phyloP scores from a whole-genome alignment of 2,113 vertebrate genomes.

The Dipodomys ordii region DNA sequence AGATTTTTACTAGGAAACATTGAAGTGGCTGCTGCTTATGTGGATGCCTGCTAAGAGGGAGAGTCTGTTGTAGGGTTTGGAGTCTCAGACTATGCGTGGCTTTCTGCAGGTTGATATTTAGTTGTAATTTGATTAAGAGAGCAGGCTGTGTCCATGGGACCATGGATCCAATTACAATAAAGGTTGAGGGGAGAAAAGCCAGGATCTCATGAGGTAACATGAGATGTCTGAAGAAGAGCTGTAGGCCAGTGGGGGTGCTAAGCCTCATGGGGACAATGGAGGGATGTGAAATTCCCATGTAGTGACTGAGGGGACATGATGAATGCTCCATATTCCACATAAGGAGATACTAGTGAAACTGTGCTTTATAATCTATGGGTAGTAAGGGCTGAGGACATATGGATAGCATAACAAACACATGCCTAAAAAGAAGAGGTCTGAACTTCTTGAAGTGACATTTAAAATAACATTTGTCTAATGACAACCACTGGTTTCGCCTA shows the following conservation, averaged over 20 bases:
- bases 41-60: not conserved
- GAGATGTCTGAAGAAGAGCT: not conserved
- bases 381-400: conserved; percentile 24
- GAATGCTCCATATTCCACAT: not conserved
- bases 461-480: conserved; percentile 52
- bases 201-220: not conserved
- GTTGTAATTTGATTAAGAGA: not conserved
- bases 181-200: not conserved
- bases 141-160: not conserved
- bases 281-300: not conserved
- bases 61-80: not conserved
- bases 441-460: conserved; percentile 15
- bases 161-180: not conserved
- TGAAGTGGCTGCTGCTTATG: not conserved
- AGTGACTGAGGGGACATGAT: not conserved
- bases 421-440: conserved; percentile 41
- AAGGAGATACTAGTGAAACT: not conserved
- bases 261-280: not conserved
- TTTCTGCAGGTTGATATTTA: not conserved
- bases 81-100: not conserved
- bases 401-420: conserved; percentile 31
- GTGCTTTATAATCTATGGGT: conserved; percentile 6
- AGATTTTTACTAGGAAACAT: not conserved
- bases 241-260: not conserved
- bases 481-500: conserved; percentile 40